Evolutionary conservation across 2,888 invertebrate species (phyloP).

Genomic region (Doris montereyensis): DNA sequence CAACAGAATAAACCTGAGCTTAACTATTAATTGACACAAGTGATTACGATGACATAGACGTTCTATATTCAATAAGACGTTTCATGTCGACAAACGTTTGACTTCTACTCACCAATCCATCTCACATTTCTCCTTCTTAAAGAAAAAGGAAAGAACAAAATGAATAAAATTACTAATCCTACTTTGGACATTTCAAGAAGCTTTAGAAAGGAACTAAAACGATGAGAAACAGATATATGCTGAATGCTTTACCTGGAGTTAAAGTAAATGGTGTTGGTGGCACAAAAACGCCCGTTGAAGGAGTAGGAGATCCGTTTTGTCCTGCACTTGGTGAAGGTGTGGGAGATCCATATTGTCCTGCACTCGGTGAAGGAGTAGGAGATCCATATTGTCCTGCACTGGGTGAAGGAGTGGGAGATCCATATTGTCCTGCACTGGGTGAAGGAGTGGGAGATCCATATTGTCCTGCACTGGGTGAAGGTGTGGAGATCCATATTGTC

Average conservation of each 20-base stretch:
- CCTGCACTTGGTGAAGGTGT: conserved; percentile 12
- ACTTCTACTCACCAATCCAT: too few relatives aligned
- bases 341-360: not conserved
- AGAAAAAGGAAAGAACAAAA: too few relatives aligned
- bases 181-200: too few relatives aligned
- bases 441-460: not conserved
- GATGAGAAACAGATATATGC: too few relatives aligned
- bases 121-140: too few relatives aligned
- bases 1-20: too few relatives aligned
- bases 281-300: not conserved
- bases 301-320: not conserved
- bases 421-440: not conserved
- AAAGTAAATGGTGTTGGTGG: conserved; percentile 31
- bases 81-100: too few relatives aligned
- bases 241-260: conserved; percentile 41
- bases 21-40: too few relatives aligned
- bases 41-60: too few relatives aligned
- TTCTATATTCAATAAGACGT: too few relatives aligned
- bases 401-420: conserved; percentile 26
- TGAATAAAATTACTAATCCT: too few relatives aligned
- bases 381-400: conserved; percentile 5
- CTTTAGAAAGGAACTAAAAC: too few relatives aligned
- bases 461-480: not conserved
- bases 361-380: not conserved
- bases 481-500: not conserved